Evolutionary conservation across 64 coral and sea anemone species (phyloP).

Genomic region (Actinia tenebrosa): DNA sequence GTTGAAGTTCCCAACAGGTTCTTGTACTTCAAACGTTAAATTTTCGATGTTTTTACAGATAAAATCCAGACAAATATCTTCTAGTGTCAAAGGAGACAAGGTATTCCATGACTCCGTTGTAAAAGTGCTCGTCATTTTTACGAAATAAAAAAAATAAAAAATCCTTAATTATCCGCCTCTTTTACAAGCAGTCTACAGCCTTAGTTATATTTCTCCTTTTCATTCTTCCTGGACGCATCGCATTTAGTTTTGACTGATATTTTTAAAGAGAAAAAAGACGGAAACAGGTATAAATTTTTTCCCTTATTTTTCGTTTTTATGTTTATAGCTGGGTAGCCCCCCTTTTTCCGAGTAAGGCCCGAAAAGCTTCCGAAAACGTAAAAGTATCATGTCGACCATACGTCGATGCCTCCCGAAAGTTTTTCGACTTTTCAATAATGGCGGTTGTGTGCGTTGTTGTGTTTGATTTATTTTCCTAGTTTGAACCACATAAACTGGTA

Average conservation of each 20-base stretch:
- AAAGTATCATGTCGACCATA: background rate
- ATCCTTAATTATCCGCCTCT: background rate
- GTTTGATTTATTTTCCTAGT: background rate
- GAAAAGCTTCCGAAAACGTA: background rate
- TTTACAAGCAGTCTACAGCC: background rate
- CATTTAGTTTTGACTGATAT: background rate
- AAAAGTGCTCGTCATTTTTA: background rate
- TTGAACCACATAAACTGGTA: background rate
- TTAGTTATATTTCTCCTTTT: background rate
- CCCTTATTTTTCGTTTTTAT: background rate
- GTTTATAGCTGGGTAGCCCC: background rate
- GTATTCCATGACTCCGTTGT: constrained; percentile 22
- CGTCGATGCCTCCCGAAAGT: background rate
- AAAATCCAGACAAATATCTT: constrained; percentile 50
- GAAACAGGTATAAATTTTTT: too few species aligned
- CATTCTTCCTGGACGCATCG: background rate
- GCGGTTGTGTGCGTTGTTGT: background rate
- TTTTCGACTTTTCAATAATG: background rate
- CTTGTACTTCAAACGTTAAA: constrained; percentile 49
- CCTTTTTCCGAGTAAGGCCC: background rate
- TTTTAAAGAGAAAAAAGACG: background rate
- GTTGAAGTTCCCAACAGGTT: constrained; percentile 24
- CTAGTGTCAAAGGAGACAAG: constrained; percentile 57
- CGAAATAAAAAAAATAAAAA: background rate
- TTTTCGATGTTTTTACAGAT: constrained; percentile 54